Conservation (phyloP, 2,797 vertebrate species). For the Acropternis orthonyx region DNA sequence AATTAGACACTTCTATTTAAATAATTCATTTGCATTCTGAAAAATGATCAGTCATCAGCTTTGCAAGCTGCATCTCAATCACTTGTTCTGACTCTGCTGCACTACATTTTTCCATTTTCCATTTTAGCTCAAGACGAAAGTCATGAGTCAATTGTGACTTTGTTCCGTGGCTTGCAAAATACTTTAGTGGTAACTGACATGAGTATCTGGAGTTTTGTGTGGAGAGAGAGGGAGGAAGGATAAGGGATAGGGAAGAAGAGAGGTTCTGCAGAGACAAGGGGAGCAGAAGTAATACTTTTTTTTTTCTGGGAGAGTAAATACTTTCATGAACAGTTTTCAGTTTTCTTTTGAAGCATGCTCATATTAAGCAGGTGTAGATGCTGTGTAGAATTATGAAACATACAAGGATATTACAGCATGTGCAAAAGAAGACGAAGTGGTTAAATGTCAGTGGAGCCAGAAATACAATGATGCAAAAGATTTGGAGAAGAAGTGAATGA, state of each 20-base stretch:
- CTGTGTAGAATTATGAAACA: not conserved
- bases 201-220: not conserved
- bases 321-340: not conserved
- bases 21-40: slow-evolving; percentile 33
- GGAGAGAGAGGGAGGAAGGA: not conserved
- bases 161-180: slow-evolving; percentile 2
- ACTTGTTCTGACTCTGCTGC: not conserved
- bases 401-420: not conserved
- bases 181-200: not conserved
- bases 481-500: not conserved
- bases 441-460: not conserved
- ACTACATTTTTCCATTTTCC: slow-evolving; percentile 7
- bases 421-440: not conserved
- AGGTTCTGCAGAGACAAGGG: not conserved
- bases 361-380: not conserved
- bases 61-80: not conserved
- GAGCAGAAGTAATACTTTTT: not conserved
- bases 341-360: not conserved
- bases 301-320: not conserved
- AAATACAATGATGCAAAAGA: not conserved
- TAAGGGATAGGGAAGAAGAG: not conserved
- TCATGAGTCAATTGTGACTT: slow-evolving; percentile 25
- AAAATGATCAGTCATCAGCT: not conserved
- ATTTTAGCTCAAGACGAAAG: slow-evolving; percentile 52
- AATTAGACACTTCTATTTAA: slow-evolving; percentile 23